Percentiles rank a stretch among this genome's conserved stretches.
Evolutionary conservation across 2,888 invertebrate species (phyloP).

Genomic region (Yponomeuta sedellus): DNA sequence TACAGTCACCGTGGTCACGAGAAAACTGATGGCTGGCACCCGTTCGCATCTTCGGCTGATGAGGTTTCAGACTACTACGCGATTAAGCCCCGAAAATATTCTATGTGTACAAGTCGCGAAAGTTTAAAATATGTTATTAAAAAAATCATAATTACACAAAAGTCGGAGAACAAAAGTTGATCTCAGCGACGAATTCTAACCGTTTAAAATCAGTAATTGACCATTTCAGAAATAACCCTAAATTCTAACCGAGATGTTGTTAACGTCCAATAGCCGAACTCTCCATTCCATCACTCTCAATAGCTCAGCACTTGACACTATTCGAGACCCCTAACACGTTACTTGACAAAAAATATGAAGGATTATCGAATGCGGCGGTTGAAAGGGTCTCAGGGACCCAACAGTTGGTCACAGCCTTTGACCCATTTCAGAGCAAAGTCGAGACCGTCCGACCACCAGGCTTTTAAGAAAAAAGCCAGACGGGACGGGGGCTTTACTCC

Average conservation of each 20-base stretch:
- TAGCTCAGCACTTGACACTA: neutral
- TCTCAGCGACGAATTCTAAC: too few relatives aligned
- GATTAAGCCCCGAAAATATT: too few relatives aligned
- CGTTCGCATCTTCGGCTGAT: too few relatives aligned
- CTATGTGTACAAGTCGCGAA: too few relatives aligned
- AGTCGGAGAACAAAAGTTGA: too few relatives aligned
- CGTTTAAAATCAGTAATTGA: too few relatives aligned
- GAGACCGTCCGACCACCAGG: constrained; percentile 1
- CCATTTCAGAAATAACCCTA: too few relatives aligned
- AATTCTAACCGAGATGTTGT: neutral
- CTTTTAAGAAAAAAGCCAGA: constrained; percentile 5
- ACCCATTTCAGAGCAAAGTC: neutral
- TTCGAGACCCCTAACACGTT: neutral
- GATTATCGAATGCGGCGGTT: neutral
- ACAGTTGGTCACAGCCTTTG: constrained; percentile 2
- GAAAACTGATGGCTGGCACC: too few relatives aligned
- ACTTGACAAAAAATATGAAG: constrained; percentile 8
- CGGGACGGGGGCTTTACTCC: neutral
- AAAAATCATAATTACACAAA: too few relatives aligned
- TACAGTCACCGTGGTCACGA: too few relatives aligned
- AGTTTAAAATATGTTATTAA: too few relatives aligned
- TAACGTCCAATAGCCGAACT: neutral
- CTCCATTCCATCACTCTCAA: neutral
- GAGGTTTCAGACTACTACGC: too few relatives aligned
- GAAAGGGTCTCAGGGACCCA: neutral